A percentile compares a stretch with the other conserved stretches of the same genome.
phyloP scores from a whole-genome alignment of 2,797 vertebrate species.

The Kryptolebias ocellatus region DNA sequence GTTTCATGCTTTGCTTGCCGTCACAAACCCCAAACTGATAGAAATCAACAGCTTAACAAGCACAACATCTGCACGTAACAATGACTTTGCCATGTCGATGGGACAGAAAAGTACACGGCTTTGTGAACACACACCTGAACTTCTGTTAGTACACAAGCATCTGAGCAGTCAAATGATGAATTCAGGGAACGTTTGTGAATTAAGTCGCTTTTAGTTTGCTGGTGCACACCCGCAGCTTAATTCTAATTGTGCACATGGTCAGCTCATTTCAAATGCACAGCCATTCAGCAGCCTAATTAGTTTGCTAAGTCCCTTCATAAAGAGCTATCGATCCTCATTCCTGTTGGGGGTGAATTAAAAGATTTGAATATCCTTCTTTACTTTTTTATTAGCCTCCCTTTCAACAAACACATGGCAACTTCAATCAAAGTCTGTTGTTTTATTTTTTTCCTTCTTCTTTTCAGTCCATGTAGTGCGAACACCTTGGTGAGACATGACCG shows the following conservation, averaged over 20 bases:
- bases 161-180: constrained; percentile 15
- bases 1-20: constrained; percentile 57
- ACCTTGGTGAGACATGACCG: constrained; percentile 36
- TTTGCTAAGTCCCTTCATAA: constrained; percentile 72
- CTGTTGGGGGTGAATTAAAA: constrained; percentile 54
- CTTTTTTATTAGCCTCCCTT: constrained; percentile 26
- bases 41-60: constrained; percentile 47
- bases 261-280: constrained; percentile 61
- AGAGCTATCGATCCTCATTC: constrained; percentile 69
- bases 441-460: neutral
- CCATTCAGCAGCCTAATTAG: constrained; percentile 67
- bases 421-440: constrained; percentile 21
- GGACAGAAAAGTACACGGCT: constrained; percentile 10
- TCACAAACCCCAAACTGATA: constrained; percentile 49
- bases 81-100: constrained; percentile 12
- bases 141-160: neutral
- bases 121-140: constrained; percentile 50
- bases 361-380: constrained; percentile 50
- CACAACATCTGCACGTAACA: constrained; percentile 45
- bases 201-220: constrained; percentile 48
- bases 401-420: constrained; percentile 11
- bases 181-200: constrained; percentile 18
- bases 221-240: constrained; percentile 41
- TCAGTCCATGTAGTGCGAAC: neutral
- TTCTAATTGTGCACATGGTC: constrained; percentile 48